These are phyloP conservation scores for Drosophila carrolli DNA, from an alignment of 1,140 invertebrate species.

Conservation along the genomic window DNA sequence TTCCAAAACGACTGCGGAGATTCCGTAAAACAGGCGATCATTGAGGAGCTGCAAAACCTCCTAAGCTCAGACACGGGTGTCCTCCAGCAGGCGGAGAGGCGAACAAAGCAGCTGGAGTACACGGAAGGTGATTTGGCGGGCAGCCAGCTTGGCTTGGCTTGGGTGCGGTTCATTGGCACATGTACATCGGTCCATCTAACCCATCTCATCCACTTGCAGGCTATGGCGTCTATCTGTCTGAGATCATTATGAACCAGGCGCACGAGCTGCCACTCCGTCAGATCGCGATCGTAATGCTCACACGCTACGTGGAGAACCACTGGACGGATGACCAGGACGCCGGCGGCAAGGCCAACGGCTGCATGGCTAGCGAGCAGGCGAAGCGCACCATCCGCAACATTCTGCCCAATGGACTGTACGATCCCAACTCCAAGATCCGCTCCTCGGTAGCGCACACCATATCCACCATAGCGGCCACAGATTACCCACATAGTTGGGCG, in stretches of 20 bases:
- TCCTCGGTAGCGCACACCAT: conserved; percentile 91
- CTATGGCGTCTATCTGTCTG: conserved; percentile 90
- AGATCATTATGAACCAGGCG: conserved; percentile 89
- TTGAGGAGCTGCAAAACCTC: conserved; percentile 81
- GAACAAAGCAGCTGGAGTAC: conserved; percentile 80
- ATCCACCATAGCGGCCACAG: conserved; percentile 91
- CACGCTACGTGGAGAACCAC: conserved; percentile 91
- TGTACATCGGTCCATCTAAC: background rate
- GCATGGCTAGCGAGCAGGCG: conserved; percentile 85
- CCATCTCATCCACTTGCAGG: conserved; percentile 83
- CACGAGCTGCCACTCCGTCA: conserved; percentile 89
- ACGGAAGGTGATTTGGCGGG: conserved; percentile 81
- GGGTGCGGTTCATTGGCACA: background rate
- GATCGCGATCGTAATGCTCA: conserved; percentile 90
- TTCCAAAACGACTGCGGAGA: conserved; percentile 78
- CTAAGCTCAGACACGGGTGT: conserved; percentile 72
- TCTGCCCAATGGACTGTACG: conserved; percentile 88
- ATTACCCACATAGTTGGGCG: conserved; percentile 93
- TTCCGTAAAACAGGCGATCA: conserved; percentile 78
- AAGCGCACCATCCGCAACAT: conserved; percentile 89
- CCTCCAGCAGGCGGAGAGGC: conserved; percentile 69
- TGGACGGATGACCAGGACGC: conserved; percentile 86
- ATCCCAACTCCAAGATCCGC: conserved; percentile 90
- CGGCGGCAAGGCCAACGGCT: conserved; percentile 25
- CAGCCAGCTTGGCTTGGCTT: conserved; percentile 9